Evolutionary conservation across 2,888 invertebrate species (phyloP).

Genomic region (Lissocephala sabroskyi): DNA sequence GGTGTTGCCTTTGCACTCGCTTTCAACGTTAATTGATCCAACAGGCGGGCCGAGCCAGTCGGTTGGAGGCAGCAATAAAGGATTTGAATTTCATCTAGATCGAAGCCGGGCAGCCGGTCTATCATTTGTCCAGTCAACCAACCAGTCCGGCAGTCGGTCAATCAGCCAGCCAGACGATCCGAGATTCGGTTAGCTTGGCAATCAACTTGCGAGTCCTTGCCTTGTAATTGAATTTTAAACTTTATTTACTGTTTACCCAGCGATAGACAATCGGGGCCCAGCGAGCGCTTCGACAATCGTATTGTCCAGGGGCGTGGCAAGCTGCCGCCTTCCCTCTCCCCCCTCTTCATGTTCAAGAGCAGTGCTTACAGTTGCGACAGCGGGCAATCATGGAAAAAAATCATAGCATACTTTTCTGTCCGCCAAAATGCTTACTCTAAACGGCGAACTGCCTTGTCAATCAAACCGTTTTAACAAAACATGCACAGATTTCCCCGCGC

Average conservation of each 20-base stretch:
- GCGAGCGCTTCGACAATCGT: neutral
- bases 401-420: conserved; percentile 3
- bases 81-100: conserved; percentile 60
- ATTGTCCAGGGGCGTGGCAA: conserved; percentile 21
- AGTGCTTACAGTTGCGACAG: conserved; percentile 58
- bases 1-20: conserved; percentile 58
- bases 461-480: conserved; percentile 24
- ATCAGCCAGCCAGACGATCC: conserved; percentile 12
- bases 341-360: too few species aligned
- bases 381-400: conserved; percentile 11
- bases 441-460: conserved; percentile 31
- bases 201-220: conserved; percentile 56
- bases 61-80: conserved; percentile 63
- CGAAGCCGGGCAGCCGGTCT: conserved; percentile 41
- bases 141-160: conserved; percentile 11
- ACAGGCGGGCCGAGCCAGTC: too few species aligned
- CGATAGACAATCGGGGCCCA: conserved; percentile 32
- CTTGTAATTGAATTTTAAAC: conserved; percentile 63
- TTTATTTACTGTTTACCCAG: conserved; percentile 56
- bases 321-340: too few species aligned
- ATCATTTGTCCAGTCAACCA: conserved; percentile 17
- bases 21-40: conserved; percentile 64
- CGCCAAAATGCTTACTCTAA: neutral
- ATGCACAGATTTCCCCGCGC: neutral
- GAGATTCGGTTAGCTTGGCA: conserved; percentile 22